phyloP scores from a whole-genome alignment of 2,888 invertebrate species.

The Biston stratarius region DNA sequence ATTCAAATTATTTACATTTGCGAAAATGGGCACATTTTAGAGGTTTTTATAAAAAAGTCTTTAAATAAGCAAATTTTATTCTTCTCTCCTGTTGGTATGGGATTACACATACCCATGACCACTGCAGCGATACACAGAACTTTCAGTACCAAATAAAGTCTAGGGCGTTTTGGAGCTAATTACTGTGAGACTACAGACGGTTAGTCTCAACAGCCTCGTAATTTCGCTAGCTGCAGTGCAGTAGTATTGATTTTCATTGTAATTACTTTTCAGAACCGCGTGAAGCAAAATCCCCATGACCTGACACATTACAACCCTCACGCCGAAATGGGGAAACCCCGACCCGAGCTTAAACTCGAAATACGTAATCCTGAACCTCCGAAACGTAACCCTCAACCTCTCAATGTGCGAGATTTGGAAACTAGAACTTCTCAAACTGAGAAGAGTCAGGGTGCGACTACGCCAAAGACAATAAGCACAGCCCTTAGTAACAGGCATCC shows the following conservation, averaged over 20 bases:
- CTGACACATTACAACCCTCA: slow-evolving; percentile 81
- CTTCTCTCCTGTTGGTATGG: no score
- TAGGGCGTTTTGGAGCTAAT: no score
- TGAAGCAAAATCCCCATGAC: slow-evolving; percentile 76
- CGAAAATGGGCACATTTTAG: no score
- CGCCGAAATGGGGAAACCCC: slow-evolving; percentile 77
- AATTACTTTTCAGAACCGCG: slow-evolving; percentile 69
- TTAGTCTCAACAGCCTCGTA: no score
- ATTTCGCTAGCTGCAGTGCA: no score
- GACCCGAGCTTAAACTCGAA: slow-evolving; percentile 75
- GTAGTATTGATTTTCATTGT: not conserved
- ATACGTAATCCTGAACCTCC: slow-evolving; percentile 77
- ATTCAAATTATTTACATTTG: no score
- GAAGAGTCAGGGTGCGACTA: slow-evolving; percentile 86
- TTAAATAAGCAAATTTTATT: no score
- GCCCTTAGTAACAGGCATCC: slow-evolving; percentile 90
- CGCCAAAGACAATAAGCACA: slow-evolving; percentile 89
- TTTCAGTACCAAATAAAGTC: no score
- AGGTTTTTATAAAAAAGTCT: no score
- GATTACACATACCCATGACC: no score
- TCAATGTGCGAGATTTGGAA: slow-evolving; percentile 74
- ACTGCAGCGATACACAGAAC: no score
- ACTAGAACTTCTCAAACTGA: slow-evolving; percentile 75
- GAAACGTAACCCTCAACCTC: slow-evolving; percentile 68
- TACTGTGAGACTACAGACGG: no score